Evolutionary conservation across 2,797 vertebrate genomes (phyloP), one percentile per base, ranked within the genome.

Genomic region (Mus minutoides): DNA sequence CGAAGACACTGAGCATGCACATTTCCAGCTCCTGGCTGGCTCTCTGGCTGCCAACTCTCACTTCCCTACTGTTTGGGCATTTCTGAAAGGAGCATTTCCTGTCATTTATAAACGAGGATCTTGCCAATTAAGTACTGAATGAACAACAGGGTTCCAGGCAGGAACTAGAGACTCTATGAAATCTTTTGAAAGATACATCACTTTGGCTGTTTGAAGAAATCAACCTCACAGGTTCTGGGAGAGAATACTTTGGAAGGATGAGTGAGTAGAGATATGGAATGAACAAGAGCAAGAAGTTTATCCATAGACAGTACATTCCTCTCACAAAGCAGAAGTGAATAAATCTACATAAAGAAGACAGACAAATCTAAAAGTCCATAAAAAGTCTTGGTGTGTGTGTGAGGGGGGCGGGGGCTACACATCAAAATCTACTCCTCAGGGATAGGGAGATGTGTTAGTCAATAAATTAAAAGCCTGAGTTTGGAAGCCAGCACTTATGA

Each of bases 11-110:
- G 37, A 40, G 21, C 16, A 8, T 31, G 17, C 16, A 16, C 8
- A 0, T 40, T 77, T 87, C 62, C 88, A 78, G 93, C 89, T 94
- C 96, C 69, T 82, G 62, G 46, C 95, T 82, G 19, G 90, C 78
- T 89, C 54, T 4, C 40, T 58, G 60, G 56, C 92, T 97, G 78
- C 67, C 92, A 94, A 73, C 31, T 92, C 89, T 86, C 52, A 91
- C 90, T 94, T 87, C 96, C 95, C 94, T 73, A 83, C 95, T 94
- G 95, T 96, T 69, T 34, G 79, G 97, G 83, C 64, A 73, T 92
- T 94, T 98, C 96, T 97, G 97, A 97, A 98, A 94, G 92, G 84
- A 97, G 91, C 92, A 93, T 97, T 98, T 97, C 96, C 90, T 94
- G 90, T 96, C 96, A 90, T 95, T 97, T 97, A 22, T 69, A 67